phyloP scores from a whole-genome alignment of 2,113 vertebrate genomes.

The Hyperoodon ampullatus region DNA sequence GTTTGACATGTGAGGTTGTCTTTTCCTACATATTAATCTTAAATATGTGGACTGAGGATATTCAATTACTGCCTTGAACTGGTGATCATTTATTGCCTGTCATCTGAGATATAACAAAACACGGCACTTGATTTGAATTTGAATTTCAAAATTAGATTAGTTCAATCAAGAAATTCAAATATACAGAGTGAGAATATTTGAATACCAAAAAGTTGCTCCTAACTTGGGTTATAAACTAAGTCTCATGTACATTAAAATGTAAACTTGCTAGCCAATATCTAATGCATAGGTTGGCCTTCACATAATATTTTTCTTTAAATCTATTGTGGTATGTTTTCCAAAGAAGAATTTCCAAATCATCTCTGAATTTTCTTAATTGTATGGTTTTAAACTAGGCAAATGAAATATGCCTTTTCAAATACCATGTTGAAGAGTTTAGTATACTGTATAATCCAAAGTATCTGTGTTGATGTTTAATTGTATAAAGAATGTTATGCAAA shows the following conservation, averaged over 20 bases:
- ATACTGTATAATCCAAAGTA: conserved; percentile 15
- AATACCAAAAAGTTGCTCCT: conserved; percentile 1
- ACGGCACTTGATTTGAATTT: background rate
- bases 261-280: background rate
- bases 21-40: background rate
- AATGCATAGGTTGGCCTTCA: background rate
- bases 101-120: background rate
- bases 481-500: conserved; percentile 62
- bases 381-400: conserved; percentile 27
- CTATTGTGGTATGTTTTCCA: background rate
- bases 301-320: conserved; percentile 5
- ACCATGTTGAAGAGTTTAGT: background rate
- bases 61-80: background rate
- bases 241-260: conserved; percentile 14
- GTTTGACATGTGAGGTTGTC: background rate
- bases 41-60: background rate
- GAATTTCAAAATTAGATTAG: conserved; percentile 27
- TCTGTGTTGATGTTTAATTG: conserved; percentile 49
- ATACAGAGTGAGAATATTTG: background rate
- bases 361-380: conserved; percentile 45
- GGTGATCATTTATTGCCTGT: background rate
- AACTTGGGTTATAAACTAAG: conserved; percentile 45
- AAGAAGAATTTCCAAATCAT: conserved; percentile 44
- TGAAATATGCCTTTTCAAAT: conserved; percentile 18
- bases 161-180: conserved; percentile 23